phyloP scores from a whole-genome alignment of 2,113 vertebrate genomes.

The Gallinago paraguaiae region DNA sequence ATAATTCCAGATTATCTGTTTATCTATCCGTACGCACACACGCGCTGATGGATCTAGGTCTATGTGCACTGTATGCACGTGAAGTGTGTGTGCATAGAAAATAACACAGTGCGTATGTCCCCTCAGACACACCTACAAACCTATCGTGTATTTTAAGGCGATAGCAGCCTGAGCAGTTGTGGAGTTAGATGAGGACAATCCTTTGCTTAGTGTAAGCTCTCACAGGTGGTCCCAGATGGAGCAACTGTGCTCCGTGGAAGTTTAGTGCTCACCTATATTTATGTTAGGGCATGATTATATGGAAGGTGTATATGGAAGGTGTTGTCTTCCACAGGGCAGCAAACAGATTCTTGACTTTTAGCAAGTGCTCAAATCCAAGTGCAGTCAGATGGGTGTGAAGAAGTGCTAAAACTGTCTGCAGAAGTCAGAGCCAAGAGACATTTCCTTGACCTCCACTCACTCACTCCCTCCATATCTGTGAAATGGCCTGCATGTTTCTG shows the following conservation, averaged over 20 bases:
- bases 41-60: neutral
- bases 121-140: accelerated
- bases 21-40: neutral
- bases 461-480: neutral
- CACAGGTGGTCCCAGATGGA: neutral
- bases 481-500: neutral
- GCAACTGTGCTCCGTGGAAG: neutral
- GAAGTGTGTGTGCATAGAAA: neutral
- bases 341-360: neutral
- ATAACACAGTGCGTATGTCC: neutral
- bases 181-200: neutral
- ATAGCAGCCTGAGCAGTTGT: neutral
- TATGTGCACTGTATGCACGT: no score
- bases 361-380: neutral
- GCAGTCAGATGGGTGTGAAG: neutral
- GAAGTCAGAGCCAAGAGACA: neutral
- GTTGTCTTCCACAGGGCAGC: neutral
- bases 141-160: neutral
- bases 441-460: neutral
- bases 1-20: neutral
- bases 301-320: neutral
- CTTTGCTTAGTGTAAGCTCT: neutral
- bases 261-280: neutral
- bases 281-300: neutral
- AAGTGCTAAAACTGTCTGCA: neutral